A percentile compares a stretch with the other conserved stretches of the same genome.
Evolutionary conservation across 2,797 vertebrate species (phyloP).

Genomic region (Coregonus ussuriensis): DNA sequence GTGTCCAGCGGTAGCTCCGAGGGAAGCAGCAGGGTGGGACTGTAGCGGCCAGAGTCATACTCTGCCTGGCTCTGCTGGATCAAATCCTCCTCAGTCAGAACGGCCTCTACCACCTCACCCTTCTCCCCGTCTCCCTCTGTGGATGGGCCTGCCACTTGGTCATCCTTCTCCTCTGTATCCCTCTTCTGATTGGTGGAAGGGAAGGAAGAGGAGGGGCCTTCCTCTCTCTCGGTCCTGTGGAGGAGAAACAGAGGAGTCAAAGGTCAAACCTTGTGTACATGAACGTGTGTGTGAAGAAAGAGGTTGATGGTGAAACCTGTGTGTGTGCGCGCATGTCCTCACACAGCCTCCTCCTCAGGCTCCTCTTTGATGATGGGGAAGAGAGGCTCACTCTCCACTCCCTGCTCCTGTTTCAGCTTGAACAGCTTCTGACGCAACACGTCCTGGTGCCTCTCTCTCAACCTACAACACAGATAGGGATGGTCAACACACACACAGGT

Average conservation of each 20-base stretch:
- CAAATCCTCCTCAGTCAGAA: slow-evolving; percentile 95
- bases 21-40: slow-evolving; percentile 82
- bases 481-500: background rate
- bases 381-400: slow-evolving; percentile 91
- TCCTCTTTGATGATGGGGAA: slow-evolving; percentile 94
- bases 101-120: slow-evolving; percentile 81
- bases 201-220: slow-evolving; percentile 32
- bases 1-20: slow-evolving; percentile 91
- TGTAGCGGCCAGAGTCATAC: slow-evolving; percentile 93
- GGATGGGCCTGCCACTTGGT: slow-evolving; percentile 22
- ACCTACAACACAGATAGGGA: slow-evolving; percentile 61
- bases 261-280: background rate
- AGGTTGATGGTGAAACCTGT: too few species aligned
- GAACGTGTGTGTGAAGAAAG: background rate
- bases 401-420: slow-evolving; percentile 97
- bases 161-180: slow-evolving; percentile 23
- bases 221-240: slow-evolving; percentile 36
- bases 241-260: slow-evolving; percentile 14
- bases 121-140: slow-evolving; percentile 43
- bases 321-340: slow-evolving; percentile 43
- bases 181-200: slow-evolving; percentile 25
- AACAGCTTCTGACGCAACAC: slow-evolving; percentile 96
- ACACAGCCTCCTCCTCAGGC: slow-evolving; percentile 71
- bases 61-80: slow-evolving; percentile 97
- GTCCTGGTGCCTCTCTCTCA: slow-evolving; percentile 95